Evolutionary conservation across 2,888 invertebrate genomes (phyloP).

Genomic region (Amphimallon solstitiale): DNA sequence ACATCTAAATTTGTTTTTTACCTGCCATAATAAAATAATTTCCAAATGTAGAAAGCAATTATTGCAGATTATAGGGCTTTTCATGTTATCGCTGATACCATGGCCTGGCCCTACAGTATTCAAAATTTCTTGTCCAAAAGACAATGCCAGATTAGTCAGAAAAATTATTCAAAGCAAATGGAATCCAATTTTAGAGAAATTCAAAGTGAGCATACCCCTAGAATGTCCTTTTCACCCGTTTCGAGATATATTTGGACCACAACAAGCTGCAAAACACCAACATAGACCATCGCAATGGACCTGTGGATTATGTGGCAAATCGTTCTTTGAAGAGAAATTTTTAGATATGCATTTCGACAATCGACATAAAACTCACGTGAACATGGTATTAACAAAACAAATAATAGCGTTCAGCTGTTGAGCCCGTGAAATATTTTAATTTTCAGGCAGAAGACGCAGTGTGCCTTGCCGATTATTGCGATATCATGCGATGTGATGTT

Average conservation of each 20-base stretch:
- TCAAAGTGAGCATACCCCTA: slow-evolving; percentile 85
- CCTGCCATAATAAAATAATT: neutral
- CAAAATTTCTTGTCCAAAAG: slow-evolving; percentile 88
- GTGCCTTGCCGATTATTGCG: slow-evolving; percentile 94
- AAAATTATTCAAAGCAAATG: slow-evolving; percentile 91
- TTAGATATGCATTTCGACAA: slow-evolving; percentile 90
- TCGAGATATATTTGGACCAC: slow-evolving; percentile 87
- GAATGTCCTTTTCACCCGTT: slow-evolving; percentile 91
- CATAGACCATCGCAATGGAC: slow-evolving; percentile 91
- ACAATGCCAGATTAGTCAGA: slow-evolving; percentile 87
- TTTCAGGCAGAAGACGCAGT: slow-evolving; percentile 88
- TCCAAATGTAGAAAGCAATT: slow-evolving; percentile 5
- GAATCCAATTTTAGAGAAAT: slow-evolving; percentile 88
- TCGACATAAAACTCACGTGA: slow-evolving; percentile 85
- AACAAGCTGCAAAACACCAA: slow-evolving; percentile 85
- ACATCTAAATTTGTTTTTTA: neutral
- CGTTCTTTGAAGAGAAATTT: slow-evolving; percentile 88
- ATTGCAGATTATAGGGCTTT: slow-evolving; percentile 78
- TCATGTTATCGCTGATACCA: slow-evolving; percentile 84
- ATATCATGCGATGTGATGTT: slow-evolving; percentile 95
- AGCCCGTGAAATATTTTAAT: neutral
- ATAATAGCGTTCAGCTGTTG: slow-evolving; percentile 1
- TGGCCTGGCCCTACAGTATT: slow-evolving; percentile 89
- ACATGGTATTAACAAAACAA: slow-evolving; percentile 69
- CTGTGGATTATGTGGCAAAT: slow-evolving; percentile 90